Conservation (phyloP, 1,140 invertebrate genomes). For the Caerostris extrusa region DNA sequence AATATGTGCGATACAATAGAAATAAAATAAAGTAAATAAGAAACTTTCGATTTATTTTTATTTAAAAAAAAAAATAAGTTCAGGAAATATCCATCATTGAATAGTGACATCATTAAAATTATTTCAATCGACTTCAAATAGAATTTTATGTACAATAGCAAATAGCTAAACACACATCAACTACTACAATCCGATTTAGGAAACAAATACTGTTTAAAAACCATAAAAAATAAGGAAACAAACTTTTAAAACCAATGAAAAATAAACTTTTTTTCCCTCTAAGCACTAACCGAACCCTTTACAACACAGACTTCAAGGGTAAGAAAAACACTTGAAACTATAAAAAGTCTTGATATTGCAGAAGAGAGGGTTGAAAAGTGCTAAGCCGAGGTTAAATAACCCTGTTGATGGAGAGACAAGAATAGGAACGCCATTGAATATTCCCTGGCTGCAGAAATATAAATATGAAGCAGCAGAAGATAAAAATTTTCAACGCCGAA, state of each 20-base stretch:
- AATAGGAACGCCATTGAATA: background rate
- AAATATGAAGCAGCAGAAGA: background rate
- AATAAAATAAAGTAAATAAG: too few relatives aligned
- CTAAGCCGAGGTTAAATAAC: background rate
- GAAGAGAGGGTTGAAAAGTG: background rate
- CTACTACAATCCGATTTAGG: too few relatives aligned
- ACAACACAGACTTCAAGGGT: background rate
- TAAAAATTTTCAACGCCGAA: constrained; percentile 28
- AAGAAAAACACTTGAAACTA: background rate
- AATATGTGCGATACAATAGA: too few relatives aligned
- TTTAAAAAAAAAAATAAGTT: too few relatives aligned
- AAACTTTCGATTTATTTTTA: too few relatives aligned
- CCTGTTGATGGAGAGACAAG: background rate
- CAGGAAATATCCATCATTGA: too few relatives aligned
- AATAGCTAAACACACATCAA: too few relatives aligned
- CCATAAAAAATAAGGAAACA: background rate
- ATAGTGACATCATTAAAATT: too few relatives aligned
- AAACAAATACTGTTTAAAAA: background rate
- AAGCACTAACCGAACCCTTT: background rate
- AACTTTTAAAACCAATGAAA: background rate
- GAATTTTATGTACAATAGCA: too few relatives aligned
- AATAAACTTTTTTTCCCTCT: background rate
- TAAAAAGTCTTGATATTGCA: background rate
- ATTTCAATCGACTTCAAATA: too few relatives aligned
- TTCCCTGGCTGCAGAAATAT: constrained; percentile 12